Percentiles rank a stretch among this genome's conserved stretches.
phyloP scores from a whole-genome alignment of 2,113 vertebrate species.

The Smithornis capensis region DNA sequence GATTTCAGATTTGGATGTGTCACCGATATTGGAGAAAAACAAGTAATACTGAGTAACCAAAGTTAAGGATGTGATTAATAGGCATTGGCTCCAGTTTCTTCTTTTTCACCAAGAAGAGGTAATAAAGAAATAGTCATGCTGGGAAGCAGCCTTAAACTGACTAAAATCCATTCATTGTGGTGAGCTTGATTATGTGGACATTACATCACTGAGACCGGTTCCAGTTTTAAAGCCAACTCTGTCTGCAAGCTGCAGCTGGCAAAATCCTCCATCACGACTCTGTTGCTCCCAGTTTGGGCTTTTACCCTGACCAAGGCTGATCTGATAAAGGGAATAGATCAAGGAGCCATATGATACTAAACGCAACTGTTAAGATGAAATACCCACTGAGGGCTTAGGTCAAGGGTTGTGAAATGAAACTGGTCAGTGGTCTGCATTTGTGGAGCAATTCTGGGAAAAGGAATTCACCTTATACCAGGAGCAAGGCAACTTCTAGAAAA shows the following conservation, averaged over 20 bases:
- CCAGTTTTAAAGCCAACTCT: neutral
- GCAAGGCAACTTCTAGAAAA: neutral
- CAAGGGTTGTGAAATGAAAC: neutral
- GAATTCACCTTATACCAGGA: neutral
- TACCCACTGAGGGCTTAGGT: neutral
- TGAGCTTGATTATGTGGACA: constrained; percentile 5
- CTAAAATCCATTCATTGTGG: constrained; percentile 34
- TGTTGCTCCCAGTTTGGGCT: neutral
- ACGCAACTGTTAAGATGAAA: neutral
- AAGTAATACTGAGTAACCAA: constrained; percentile 32
- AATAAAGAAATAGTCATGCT: constrained; percentile 41
- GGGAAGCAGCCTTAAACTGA: constrained; percentile 32
- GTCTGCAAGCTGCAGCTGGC: neutral
- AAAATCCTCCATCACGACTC: neutral
- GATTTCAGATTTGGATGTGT: constrained; percentile 17
- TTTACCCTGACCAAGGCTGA: neutral
- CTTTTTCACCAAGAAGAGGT: neutral
- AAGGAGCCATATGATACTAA: neutral
- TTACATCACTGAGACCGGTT: constrained; percentile 14
- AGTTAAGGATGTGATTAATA: constrained; percentile 51
- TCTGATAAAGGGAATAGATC: neutral
- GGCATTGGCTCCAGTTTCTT: neutral
- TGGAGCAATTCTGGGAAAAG: neutral
- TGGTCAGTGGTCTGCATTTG: neutral
- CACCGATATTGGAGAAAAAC: constrained; percentile 17